Base-by-base conservation (phyloP, 2,113 vertebrate genomes). In the Heptranchias perlo region DNA sequence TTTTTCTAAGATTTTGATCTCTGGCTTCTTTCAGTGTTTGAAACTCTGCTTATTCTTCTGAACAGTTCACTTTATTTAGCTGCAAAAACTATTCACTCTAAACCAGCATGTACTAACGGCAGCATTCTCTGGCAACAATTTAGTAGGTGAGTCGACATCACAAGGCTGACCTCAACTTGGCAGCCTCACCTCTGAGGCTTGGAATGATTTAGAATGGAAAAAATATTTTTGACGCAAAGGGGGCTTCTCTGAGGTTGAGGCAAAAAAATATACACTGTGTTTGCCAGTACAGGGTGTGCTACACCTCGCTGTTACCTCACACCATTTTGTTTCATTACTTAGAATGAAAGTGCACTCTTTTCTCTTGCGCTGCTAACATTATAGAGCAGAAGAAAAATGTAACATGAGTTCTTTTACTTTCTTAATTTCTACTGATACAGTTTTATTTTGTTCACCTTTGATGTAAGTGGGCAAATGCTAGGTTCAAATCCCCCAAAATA, bases 401-500 rank as follows among this genome's bases (percentile, higher is more conserved):
- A 31, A 64, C 58, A 93, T 21, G 14, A 21, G 61, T 93, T 25
- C 7, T 54, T 87, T 54, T 54, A 28, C 44, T 39, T 82, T 52
- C 31, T 54, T 87, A 87, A 52, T 87, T 52, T 39, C 89, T 93
- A 39, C 35, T 62, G 21, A 44, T 49, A 14, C 94, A 47, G 13
- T 1, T 16, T 73, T 10, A n/a, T n/a, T 69, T 69, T 95, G 65
- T 69, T 95, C 47, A 52, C 47, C 44, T 73, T 35, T 11, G 94
- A 49, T 73, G 25, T 67, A 95, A 69, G 49, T 95, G 93, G 39
- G 39, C 65, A 67, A 49, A 35, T 6, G 35, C 4, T 31, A 95
- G 65, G 94, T 95, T 95, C 64, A 95, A 95, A 95, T 95, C 64
- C 47, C 89, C 94, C 94, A 95, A 95, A 95, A 69, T 31, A 69